Conservation (phyloP, 2,113 vertebrate species). For the Equus przewalskii region DNA sequence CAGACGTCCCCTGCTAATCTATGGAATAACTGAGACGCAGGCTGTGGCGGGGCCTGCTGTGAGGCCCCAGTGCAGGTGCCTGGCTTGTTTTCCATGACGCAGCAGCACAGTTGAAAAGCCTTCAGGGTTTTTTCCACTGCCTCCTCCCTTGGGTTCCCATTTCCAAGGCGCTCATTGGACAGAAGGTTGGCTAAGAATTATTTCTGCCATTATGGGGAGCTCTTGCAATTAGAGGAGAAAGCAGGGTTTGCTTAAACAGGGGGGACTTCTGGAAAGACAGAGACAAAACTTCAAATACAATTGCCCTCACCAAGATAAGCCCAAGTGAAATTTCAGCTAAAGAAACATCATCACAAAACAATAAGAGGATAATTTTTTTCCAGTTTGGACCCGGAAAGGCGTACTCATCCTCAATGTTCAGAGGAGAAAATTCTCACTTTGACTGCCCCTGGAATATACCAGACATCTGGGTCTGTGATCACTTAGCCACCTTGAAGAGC, state of each 20-base stretch:
- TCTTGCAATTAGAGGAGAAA: conserved; percentile 62
- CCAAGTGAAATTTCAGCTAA: conserved; percentile 35
- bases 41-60: conserved; percentile 64
- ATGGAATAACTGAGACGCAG: neutral
- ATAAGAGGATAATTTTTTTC: neutral
- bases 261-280: neutral
- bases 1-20: conserved; percentile 50
- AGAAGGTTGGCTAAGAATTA: conserved; percentile 34
- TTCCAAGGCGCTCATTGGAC: conserved; percentile 74
- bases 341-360: conserved; percentile 31
- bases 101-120: conserved; percentile 70
- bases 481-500: neutral
- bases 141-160: conserved; percentile 70
- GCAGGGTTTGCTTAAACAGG: neutral
- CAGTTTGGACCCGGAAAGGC: neutral
- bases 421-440: conserved; percentile 8
- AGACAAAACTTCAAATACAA: conserved; percentile 12
- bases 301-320: neutral
- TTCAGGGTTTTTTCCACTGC: conserved; percentile 84
- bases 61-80: neutral
- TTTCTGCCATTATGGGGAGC: conserved; percentile 21
- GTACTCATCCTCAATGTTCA: conserved; percentile 19
- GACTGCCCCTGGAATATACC: neutral
- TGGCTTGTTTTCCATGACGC: conserved; percentile 78
- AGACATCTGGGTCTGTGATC: neutral